A percentile compares a stretch with the other conserved stretches of the same genome.
These are phyloP conservation scores for Chrysomallon squamiferum DNA, from an alignment of 1,140 invertebrate genomes.

Conservation along the genomic window DNA sequence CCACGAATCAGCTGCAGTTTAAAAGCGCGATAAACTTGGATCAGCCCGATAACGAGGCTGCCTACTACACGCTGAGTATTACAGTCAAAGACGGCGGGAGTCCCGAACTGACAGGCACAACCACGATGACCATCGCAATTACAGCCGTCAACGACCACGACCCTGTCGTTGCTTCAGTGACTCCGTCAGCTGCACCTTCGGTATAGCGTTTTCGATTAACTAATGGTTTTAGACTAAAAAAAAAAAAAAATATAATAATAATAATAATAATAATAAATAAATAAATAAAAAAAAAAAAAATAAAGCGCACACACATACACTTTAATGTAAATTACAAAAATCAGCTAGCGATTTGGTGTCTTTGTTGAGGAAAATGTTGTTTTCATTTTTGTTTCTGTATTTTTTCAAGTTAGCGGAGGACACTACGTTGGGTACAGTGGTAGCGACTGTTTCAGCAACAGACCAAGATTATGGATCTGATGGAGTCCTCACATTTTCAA, in stretches of 20 bases:
- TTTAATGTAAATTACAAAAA: no score
- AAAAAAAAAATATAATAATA: no score
- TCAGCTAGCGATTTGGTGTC: no score
- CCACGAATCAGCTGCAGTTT: constrained; percentile 20
- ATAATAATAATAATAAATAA: no score
- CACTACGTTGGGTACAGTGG: constrained; percentile 4
- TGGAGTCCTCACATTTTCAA: constrained; percentile 28
- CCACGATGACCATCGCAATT: constrained; percentile 33
- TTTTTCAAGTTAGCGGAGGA: constrained; percentile 18
- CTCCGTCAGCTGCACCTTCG: constrained; percentile 12
- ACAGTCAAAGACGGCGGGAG: constrained; percentile 20
- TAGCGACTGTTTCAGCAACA: constrained; percentile 28
- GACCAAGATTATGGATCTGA: constrained; percentile 29
- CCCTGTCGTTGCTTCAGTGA: constrained; percentile 68
- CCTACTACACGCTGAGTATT: constrained; percentile 6
- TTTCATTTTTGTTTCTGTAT: no score
- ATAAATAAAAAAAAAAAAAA: no score
- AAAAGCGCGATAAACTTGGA: constrained; percentile 13
- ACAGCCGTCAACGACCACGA: constrained; percentile 68
- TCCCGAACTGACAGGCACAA: constrained; percentile 22
- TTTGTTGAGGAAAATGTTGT: no score
- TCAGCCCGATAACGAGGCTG: not conserved
- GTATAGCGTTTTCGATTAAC: constrained; percentile 3
- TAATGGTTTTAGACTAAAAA: not conserved
- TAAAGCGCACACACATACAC: no score